phyloP scores from a whole-genome alignment of 2,888 invertebrate species.

The Amblyteles armatorius region DNA sequence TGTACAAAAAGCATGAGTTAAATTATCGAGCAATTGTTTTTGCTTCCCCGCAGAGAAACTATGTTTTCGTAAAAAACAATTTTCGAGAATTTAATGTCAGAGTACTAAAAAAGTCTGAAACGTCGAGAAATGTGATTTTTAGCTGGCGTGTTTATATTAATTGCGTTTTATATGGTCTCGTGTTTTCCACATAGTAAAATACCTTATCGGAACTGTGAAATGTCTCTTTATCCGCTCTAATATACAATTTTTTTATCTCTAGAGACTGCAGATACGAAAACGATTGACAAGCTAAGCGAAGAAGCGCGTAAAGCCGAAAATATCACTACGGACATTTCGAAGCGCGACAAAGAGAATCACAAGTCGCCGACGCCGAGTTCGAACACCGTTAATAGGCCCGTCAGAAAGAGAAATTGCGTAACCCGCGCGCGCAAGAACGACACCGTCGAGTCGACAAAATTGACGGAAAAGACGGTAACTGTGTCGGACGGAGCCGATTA shows the following conservation, averaged over 20 bases:
- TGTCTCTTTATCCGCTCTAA: not conserved
- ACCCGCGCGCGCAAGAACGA: conserved; percentile 44
- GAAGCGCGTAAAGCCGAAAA: conserved; percentile 1
- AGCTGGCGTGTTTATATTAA: too few species aligned
- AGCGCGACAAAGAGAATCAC: conserved; percentile 59
- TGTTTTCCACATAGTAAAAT: too few species aligned
- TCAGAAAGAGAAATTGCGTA: conserved; percentile 69
- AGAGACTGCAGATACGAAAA: conserved; percentile 40
- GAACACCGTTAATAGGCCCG: conserved; percentile 60
- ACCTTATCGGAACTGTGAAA: too few species aligned
- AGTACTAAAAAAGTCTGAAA: too few species aligned
- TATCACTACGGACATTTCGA: not conserved
- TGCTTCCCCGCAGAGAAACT: too few species aligned
- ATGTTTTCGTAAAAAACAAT: too few species aligned
- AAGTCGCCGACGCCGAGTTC: conserved; percentile 27
- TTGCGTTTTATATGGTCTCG: too few species aligned
- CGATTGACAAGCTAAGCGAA: conserved; percentile 15
- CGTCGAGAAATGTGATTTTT: too few species aligned
- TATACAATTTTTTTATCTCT: conserved; percentile 10
- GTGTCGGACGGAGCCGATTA: conserved; percentile 7
- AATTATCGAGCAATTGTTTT: not conserved
- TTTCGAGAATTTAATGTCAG: too few species aligned
- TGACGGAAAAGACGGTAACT: conserved; percentile 5
- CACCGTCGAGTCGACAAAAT: conserved; percentile 9
- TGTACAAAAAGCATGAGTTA: not conserved